These are phyloP conservation scores for Phoxinus phoxinus DNA, from an alignment of 2,113 vertebrate genomes.

Conservation along the genomic window DNA sequence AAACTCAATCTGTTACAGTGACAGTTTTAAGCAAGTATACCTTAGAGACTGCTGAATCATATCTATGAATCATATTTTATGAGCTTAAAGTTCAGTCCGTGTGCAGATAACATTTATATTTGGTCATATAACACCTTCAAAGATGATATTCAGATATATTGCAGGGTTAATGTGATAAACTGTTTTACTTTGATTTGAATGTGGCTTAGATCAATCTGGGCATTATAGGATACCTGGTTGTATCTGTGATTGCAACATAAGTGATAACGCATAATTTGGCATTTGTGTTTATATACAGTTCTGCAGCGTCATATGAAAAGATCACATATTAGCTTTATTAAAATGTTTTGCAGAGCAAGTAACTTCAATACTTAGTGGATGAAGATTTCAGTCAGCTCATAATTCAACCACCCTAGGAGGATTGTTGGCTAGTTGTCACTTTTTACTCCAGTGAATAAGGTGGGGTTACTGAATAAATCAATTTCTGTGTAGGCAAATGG, in stretches of 20 bases:
- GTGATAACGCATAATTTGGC: neutral
- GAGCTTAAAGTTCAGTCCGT: slow-evolving; percentile 36
- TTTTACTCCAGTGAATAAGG: slow-evolving; percentile 2
- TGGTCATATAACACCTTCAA: slow-evolving; percentile 69
- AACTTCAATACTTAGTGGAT: neutral
- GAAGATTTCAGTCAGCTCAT: neutral
- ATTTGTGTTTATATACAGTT: neutral
- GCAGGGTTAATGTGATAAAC: slow-evolving; percentile 77
- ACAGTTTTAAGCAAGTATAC: slow-evolving; percentile 63
- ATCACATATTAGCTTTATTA: neutral
- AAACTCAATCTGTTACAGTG: slow-evolving; percentile 12
- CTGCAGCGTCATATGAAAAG: neutral
- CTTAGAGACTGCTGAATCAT: slow-evolving; percentile 63
- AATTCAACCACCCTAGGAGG: neutral
- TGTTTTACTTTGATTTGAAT: slow-evolving; percentile 72
- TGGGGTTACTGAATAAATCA: slow-evolving; percentile 2
- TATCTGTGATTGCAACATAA: neutral
- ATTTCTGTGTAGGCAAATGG: slow-evolving; percentile 14
- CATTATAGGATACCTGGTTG: neutral
- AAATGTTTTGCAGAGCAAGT: neutral
- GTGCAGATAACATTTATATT: slow-evolving; percentile 65
- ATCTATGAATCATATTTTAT: slow-evolving; percentile 62
- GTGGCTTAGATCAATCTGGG: neutral
- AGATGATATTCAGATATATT: slow-evolving; percentile 68
- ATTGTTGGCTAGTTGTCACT: slow-evolving; percentile 5